phyloP scores from a whole-genome alignment of 2,113 vertebrate species.

The Chionodraco myersi region DNA sequence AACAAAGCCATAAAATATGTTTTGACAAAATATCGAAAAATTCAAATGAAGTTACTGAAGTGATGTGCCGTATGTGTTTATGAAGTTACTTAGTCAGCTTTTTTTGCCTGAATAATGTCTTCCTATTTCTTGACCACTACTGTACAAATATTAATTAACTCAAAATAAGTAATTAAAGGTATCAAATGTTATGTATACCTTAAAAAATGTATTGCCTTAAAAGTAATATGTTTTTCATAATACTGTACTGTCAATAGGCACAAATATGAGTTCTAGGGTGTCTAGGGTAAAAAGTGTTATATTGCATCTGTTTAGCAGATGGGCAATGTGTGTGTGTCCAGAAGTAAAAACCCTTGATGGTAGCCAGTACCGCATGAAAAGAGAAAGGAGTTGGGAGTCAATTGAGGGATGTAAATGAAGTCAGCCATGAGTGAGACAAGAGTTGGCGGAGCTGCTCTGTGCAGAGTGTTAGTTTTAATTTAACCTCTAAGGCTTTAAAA shows the following conservation, averaged over 20 bases:
- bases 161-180: not conserved
- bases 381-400: not conserved
- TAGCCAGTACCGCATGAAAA: not conserved
- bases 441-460: not conserved
- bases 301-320: not conserved
- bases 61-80: too few species aligned
- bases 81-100: too few species aligned
- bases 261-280: not conserved
- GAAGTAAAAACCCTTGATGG: not conserved
- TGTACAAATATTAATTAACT: not conserved
- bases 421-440: not conserved
- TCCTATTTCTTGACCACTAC: not conserved
- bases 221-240: not conserved
- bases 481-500: conserved; percentile 6
- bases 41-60: not conserved
- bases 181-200: not conserved
- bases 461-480: conserved; percentile 6
- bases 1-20: too few species aligned
- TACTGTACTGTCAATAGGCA: too few species aligned
- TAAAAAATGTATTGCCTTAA: not conserved
- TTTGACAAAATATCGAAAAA: not conserved
- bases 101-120: not conserved
- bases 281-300: not conserved
- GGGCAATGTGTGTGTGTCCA: not conserved
- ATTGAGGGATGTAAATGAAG: conserved; percentile 4